Percentiles rank a stretch among this genome's conserved stretches.
Evolutionary conservation across 2,113 vertebrate genomes (phyloP).

Genomic region (Etia nguti): DNA sequence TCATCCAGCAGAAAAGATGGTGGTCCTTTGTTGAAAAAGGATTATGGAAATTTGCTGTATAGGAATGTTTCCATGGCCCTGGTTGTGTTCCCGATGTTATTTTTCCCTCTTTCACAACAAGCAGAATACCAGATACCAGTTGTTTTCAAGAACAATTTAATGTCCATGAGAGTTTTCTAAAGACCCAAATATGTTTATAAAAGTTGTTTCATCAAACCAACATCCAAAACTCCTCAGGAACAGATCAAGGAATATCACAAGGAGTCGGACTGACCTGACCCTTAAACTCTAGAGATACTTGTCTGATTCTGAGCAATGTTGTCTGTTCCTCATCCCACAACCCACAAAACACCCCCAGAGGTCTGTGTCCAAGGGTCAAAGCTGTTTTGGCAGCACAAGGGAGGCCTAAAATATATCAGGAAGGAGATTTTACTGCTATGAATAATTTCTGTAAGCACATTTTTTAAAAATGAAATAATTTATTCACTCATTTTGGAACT

Average conservation of each 20-base stretch:
- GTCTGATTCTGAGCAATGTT: not conserved
- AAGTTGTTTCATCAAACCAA: not conserved
- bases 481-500: not conserved
- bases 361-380: not conserved
- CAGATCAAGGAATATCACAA: not conserved
- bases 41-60: not conserved
- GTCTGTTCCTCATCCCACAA: not conserved
- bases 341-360: not conserved
- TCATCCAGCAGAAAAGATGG: constrained; percentile 27
- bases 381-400: not conserved
- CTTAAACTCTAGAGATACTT: not conserved
- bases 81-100: not conserved
- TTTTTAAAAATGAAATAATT: not conserved
- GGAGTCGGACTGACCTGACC: not conserved
- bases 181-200: not conserved
- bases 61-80: not conserved
- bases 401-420: not conserved
- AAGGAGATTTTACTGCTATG: not conserved
- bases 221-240: not conserved
- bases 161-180: not conserved
- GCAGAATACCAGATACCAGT: not conserved
- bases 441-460: not conserved
- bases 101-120: not conserved
- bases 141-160: not conserved
- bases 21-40: not conserved